A percentile compares a stretch with the other conserved stretches of the same genome.
Evolutionary conservation across 2,797 vertebrate species (phyloP).

Genomic region (Pseudochromis fuscus): DNA sequence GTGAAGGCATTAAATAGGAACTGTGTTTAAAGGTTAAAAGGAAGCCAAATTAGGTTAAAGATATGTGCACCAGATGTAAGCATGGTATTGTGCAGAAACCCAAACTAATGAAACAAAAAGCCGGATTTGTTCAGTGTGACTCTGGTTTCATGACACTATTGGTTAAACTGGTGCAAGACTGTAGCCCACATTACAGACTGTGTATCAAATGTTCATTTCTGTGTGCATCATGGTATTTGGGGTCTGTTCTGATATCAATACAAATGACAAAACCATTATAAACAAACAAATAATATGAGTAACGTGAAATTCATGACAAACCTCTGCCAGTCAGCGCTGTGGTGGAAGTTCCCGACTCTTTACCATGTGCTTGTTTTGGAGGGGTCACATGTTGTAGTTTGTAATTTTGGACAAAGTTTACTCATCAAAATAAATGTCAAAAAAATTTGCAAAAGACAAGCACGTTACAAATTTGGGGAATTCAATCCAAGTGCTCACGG

Average conservation of each 20-base stretch:
- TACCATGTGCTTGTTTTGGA: neutral
- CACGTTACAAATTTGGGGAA: too few relatives aligned
- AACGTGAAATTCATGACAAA: neutral
- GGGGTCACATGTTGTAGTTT: constrained; percentile 2
- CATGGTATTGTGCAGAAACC: neutral
- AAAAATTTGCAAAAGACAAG: too few relatives aligned
- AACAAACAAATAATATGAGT: neutral
- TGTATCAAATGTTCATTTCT: neutral
- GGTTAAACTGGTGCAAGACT: too few relatives aligned
- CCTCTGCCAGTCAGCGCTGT: neutral
- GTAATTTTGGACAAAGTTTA: neutral
- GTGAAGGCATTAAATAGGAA: too few relatives aligned
- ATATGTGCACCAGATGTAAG: neutral
- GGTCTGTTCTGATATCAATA: neutral
- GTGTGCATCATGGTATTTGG: neutral
- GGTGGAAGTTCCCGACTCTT: neutral
- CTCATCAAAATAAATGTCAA: neutral
- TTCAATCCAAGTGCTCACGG: neutral
- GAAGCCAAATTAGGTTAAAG: constrained; percentile 26
- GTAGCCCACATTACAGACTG: too few relatives aligned
- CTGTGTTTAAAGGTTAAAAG: too few relatives aligned
- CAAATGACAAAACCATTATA: neutral
- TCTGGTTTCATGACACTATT: too few relatives aligned
- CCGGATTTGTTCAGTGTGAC: neutral
- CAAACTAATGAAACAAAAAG: too few relatives aligned